phyloP scores from a whole-genome alignment of 2,113 vertebrate genomes.

The Okapia johnstoni region DNA sequence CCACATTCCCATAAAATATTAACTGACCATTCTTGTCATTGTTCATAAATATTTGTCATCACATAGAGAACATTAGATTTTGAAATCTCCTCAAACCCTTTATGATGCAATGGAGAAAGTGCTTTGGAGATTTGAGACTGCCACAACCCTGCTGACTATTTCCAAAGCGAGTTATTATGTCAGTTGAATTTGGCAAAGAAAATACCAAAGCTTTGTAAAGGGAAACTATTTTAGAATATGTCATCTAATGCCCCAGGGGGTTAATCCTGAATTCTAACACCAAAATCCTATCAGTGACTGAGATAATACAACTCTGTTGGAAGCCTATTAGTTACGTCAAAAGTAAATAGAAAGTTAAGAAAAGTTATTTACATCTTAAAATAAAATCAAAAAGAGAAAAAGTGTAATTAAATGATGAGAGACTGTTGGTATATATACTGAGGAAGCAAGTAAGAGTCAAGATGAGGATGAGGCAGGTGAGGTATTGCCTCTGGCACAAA shows the following conservation, averaged over 20 bases:
- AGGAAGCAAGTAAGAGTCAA: neutral
- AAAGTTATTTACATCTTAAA: neutral
- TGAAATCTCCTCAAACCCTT: neutral
- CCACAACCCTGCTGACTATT: neutral
- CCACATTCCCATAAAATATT: neutral
- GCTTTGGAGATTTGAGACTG: neutral
- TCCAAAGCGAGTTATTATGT: conserved; percentile 31
- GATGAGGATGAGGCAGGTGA: neutral
- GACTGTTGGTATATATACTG: neutral
- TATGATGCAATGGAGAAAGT: neutral
- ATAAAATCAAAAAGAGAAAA: neutral
- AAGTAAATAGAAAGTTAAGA: neutral
- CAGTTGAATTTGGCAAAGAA: neutral
- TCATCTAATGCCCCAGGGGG: neutral
- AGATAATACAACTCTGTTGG: neutral
- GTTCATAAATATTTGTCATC: neutral
- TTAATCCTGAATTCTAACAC: neutral
- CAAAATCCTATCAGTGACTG: neutral
- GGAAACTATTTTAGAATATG: neutral
- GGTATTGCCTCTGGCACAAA: neutral
- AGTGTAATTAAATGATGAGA: neutral
- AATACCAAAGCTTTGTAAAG: neutral
- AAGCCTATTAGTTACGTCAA: neutral
- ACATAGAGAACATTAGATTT: neutral
- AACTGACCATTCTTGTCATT: neutral